Base-by-base conservation (phyloP, 1,140 invertebrate species). In the Centruroides vittatus region DNA sequence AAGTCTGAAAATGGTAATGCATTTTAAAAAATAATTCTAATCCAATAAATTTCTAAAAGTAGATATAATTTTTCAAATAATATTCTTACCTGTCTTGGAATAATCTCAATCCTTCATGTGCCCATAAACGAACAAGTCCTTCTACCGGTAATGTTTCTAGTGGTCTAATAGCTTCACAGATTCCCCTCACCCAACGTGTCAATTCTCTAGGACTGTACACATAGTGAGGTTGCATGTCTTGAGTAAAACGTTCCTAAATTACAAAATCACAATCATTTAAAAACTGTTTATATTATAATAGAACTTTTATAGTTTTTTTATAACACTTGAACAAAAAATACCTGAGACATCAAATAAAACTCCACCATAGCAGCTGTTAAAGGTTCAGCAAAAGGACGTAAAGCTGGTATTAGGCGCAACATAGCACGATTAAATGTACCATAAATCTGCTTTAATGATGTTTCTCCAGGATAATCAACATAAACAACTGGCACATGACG, bases 211-310 rank as follows among this genome's bases (percentile, higher is more conserved):
- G 97, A 63, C 93, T 98, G 77, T 99, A 99, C 1, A 99, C 93
- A 73, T 99, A 99, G 75, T 99, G 97, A 1, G 97, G 97, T 74
- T 99, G 97, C 92, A 99, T 98, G 73, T 99, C 97, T 78, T 98
- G 95, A 1, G 96, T 99, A 73, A 99, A 99, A 57, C 85, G 80
- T 74, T 98, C 95, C 80, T 80, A 62, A 23, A 62, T 55, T 34
- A 23, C 8, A 23, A 3, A 41, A 41, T 41, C 8, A 41, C 8
- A 6, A 23, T 23, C 0, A 23, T 23, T 23, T 23, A 23, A 23
- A 23, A 23, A 23, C 23, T 23, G 23, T 23, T 23, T 23, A 23
- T 23, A 23, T 23, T 23, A 23, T 23, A 23, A 23, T 2, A 23
- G 2, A 23, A 23, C 23, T 23, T 23, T 23, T 23, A 23, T 23